Percentiles rank a stretch among this genome's conserved stretches.
phyloP scores from a whole-genome alignment of 2,888 invertebrate genomes.

The Allophyes oxyacanthae region DNA sequence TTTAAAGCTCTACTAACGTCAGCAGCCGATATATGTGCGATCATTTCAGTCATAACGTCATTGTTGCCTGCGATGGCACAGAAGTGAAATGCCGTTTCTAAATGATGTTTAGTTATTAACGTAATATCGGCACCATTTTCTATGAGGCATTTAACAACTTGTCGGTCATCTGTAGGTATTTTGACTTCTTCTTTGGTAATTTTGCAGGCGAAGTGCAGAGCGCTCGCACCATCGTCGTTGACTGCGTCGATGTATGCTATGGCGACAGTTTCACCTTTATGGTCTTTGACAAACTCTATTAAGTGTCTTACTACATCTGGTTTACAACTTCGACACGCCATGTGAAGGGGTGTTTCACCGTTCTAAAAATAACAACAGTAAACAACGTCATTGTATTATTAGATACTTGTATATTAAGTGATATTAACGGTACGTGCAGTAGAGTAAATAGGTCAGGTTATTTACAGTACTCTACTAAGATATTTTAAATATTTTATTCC shows the following conservation, averaged over 20 bases:
- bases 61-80: conserved; percentile 98
- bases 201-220: conserved; percentile 98
- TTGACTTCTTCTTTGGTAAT: conserved; percentile 95
- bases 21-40: conserved; percentile 95
- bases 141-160: conserved; percentile 96
- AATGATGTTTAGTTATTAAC: conserved; percentile 94
- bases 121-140: conserved; percentile 97
- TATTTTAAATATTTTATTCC: no score
- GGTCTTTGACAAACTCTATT: conserved; percentile 94
- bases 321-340: conserved; percentile 96
- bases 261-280: conserved; percentile 93
- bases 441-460: background rate
- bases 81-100: conserved; percentile 98
- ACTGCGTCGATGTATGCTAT: conserved; percentile 96
- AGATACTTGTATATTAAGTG: no score
- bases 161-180: conserved; percentile 93
- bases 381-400: background rate
- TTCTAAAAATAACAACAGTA: conserved; percentile 85
- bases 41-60: conserved; percentile 97
- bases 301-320: conserved; percentile 96
- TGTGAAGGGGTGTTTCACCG: conserved; percentile 98
- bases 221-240: conserved; percentile 97
- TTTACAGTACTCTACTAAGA: no score
- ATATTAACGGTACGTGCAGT: background rate
- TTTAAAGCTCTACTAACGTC: conserved; percentile 98